Conservation (phyloP, 2,797 vertebrate species). For the Scomberomorus guttatus region DNA sequence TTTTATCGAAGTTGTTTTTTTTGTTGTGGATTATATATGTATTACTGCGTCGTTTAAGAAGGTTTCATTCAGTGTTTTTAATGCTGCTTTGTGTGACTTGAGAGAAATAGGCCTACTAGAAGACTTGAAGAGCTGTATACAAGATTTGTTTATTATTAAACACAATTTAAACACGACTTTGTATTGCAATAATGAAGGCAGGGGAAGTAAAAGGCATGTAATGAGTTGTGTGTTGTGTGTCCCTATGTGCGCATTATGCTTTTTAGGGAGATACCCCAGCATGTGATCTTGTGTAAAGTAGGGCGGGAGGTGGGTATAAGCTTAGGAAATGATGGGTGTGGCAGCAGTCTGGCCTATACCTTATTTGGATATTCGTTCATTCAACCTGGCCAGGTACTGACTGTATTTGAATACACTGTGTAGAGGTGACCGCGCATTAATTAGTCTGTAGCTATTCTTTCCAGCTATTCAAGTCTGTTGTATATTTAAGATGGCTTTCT, state of each 20-base stretch:
- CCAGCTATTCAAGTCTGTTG: too few relatives aligned
- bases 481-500: not conserved
- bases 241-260: not conserved
- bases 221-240: not conserved
- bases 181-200: too few relatives aligned
- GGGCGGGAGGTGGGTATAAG: not conserved
- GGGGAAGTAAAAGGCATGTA: not conserved
- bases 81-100: not conserved
- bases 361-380: constrained; percentile 23
- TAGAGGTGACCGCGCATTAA: not conserved
- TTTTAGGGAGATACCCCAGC: not conserved
- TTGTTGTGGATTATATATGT: too few relatives aligned
- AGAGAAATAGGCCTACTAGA: too few relatives aligned
- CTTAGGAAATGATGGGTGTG: constrained; percentile 29
- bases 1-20: not conserved
- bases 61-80: not conserved
- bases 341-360: not conserved
- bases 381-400: not conserved
- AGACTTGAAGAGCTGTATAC: not conserved
- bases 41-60: not conserved
- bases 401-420: not conserved
- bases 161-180: not conserved
- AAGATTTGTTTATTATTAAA: not conserved
- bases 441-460: too few relatives aligned
- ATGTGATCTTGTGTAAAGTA: not conserved